Evolutionary conservation across 2,113 vertebrate genomes (phyloP), one percentile per base, ranked within the genome.

Genomic region (Antechinus flavipes): DNA sequence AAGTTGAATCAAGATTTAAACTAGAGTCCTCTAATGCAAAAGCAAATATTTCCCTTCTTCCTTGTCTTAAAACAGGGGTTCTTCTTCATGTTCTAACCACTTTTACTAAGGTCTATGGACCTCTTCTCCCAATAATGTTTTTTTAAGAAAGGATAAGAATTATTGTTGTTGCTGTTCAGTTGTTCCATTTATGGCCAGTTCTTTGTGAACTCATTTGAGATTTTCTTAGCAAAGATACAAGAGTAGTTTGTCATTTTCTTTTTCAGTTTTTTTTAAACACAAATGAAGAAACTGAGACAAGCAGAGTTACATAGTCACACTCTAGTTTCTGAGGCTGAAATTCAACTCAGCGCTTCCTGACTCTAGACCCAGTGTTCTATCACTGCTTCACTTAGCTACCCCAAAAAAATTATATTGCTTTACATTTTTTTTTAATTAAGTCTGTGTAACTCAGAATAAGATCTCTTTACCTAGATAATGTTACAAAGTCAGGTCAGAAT

Each of bases 1-100:
- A 91, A 90, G 68, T 90, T 52, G 11, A 58, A 52, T 90, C 26
- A 76, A 54, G 23, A 96, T 90, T 76, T 26, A 12, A 92, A 96
- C 42, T n/a, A 2, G 35, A 5, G 30, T 52, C 24, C 89, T 94
- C 54, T 22, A 16, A n/a, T 16, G 14, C 68, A 42, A 84, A 84
- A 84, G 68, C 1, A 42, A 42, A 22, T 42, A 6, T 84, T 84
- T 7, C 68, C 19, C 19, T 42, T 84, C 23, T 84, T 42, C 68
- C 19, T 23, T 84, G 68, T 26, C n/a, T 84, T 84, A 42, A 0
- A 42, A 84, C n/a, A 84, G 35, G 35, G 68, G 5, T 42, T 84
- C 16, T 76, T 76, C 35, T 22, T 7, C n/a, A 35, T 42, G 35
- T 42, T n/a, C 68, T 42, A 22, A 23, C 35, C 68, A 14, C n/a